Percentiles rank a stretch among this genome's conserved stretches.
These are phyloP conservation scores for Ridgeia piscesae DNA, from an alignment of 1,140 invertebrate species.

Conservation along the genomic window DNA sequence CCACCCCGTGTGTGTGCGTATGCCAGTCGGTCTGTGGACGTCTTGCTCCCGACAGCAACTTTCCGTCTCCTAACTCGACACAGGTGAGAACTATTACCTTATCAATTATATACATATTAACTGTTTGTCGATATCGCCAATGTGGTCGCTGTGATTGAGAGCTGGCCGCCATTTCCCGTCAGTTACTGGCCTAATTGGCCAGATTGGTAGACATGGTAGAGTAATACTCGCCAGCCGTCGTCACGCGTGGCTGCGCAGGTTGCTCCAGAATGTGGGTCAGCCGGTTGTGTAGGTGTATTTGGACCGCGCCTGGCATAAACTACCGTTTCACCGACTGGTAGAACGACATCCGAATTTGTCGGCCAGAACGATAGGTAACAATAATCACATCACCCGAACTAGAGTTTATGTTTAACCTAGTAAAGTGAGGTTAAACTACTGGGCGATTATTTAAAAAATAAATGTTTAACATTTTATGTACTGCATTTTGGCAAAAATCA, in stretches of 20 bases:
- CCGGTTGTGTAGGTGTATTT: background rate
- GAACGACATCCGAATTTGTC: background rate
- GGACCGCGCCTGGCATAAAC: background rate
- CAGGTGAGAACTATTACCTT: background rate
- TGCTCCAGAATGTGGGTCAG: background rate
- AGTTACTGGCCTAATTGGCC: background rate
- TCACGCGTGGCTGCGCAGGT: background rate
- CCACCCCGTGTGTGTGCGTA: no score
- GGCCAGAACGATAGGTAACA: no score
- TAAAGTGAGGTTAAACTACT: background rate
- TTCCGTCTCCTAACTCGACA: background rate
- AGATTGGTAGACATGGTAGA: background rate
- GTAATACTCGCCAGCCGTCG: background rate
- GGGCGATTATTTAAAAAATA: no score
- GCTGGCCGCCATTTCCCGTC: background rate
- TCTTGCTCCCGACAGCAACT: background rate
- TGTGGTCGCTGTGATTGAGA: background rate
- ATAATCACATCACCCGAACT: no score
- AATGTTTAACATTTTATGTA: no score
- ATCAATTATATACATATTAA: background rate
- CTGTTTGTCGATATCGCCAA: background rate
- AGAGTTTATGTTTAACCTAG: background rate
- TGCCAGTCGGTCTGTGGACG: background rate
- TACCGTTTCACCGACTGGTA: background rate
- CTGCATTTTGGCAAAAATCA: no score